Evolutionary conservation across 2,113 vertebrate genomes (phyloP).

Genomic region (Elephantulus edwardii): DNA sequence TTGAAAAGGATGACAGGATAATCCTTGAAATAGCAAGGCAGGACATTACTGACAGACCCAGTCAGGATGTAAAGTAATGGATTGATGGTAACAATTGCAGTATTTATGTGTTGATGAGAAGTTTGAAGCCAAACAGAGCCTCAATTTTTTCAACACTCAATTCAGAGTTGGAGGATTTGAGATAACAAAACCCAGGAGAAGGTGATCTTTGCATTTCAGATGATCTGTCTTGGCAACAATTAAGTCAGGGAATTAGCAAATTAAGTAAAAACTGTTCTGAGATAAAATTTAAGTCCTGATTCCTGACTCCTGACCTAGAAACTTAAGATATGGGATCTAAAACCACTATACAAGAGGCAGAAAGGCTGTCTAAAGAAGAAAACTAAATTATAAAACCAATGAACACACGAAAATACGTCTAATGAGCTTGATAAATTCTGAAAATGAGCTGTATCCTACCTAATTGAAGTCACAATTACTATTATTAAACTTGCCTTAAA

Average conservation of each 20-base stretch:
- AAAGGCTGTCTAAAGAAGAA: not conserved
- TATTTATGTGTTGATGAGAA: not conserved
- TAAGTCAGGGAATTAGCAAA: not conserved
- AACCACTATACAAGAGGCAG: not conserved
- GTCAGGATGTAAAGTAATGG: not conserved
- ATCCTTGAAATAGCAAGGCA: not conserved
- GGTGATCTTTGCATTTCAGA: not conserved
- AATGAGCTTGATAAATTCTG: not conserved
- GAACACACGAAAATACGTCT: not conserved
- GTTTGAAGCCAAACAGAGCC: not conserved
- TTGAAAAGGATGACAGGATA: not conserved
- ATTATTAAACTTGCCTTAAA: not conserved
- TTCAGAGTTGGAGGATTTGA: not conserved
- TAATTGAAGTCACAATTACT: not conserved
- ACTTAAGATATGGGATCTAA: constrained; percentile 14
- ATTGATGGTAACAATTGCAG: not conserved
- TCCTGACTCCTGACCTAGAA: not conserved
- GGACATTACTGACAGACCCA: not conserved
- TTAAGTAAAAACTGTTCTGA: not conserved
- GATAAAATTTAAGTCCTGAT: not conserved
- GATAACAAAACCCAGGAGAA: not conserved
- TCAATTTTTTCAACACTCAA: not conserved
- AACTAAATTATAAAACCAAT: not conserved
- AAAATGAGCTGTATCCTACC: not conserved
- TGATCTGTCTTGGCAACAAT: not conserved